Evolutionary conservation across 1,140 invertebrate species (phyloP), one percentile per base, ranked within the genome.

Genomic region (Aphelenchoides besseyi): DNA sequence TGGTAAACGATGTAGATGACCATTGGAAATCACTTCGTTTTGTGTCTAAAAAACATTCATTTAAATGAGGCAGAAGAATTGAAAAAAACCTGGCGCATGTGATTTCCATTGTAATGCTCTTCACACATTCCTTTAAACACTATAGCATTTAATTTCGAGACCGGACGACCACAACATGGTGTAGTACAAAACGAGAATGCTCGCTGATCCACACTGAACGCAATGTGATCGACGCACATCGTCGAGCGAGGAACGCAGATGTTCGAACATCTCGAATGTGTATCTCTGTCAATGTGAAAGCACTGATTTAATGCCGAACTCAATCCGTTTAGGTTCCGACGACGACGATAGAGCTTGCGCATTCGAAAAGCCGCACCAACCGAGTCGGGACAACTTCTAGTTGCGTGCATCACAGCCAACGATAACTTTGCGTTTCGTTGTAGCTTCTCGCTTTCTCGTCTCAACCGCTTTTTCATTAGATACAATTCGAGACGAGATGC

Each of bases 211-310:
- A 78, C 64, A 37, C 63, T 81, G 30, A 48, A 73, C 2, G 48
- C 18, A 18, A 78, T 69, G 48, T 78, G 76, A 1, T 78, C 79
- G n/a, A 57, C 32, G 37, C 76, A 78, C 29, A 77, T 69, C 28
- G 36, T 62, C 0, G 68, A 23, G 23, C 63, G 52, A 2, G 76
- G 76, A 5, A 78, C 18, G 28, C 69, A 80, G n/a, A 59, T 23
- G 18, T 77, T 76, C 12, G 12, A 16, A 16, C 76, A 78, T 32
- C 68, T 62, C 23, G 3, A 3, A 16, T 33, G 2, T 33, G 63
- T 23, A 12, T n/a, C 29, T 33, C 54, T 30, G 9, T 57, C 23
- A n/a, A 76, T 54, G 62, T 74, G 48, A 53, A 66, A 66, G 33
- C 70, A 74, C 9, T 41, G 35, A 0, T 62, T 57, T 30, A 48